phyloP scores from a whole-genome alignment of 1,140 invertebrate species.

The Brachionus sp. region DNA sequence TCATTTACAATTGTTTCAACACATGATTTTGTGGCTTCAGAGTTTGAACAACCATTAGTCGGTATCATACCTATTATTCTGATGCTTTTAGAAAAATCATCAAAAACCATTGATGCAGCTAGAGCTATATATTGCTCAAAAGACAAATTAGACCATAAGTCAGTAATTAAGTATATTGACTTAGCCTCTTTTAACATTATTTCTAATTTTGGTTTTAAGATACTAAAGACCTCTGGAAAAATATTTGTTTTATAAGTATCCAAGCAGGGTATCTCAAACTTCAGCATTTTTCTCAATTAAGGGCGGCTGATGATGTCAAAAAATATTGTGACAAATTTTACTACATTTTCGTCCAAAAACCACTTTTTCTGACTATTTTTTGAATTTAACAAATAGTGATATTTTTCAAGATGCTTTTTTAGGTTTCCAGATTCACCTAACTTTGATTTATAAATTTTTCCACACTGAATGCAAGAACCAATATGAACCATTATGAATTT shows the following conservation, averaged over 20 bases:
- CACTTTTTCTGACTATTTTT: background rate
- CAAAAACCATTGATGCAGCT: background rate
- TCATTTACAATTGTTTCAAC: background rate
- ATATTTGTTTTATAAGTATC: background rate
- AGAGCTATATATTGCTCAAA: background rate
- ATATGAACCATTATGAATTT: no score
- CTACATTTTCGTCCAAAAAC: background rate
- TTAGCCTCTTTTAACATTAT: background rate
- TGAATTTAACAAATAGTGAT: background rate
- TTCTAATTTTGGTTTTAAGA: background rate
- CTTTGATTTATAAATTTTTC: background rate
- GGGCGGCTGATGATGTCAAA: background rate
- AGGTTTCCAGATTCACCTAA: background rate
- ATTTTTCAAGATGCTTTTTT: background rate
- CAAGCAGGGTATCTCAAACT: background rate
- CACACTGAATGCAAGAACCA: background rate
- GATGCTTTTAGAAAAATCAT: background rate
- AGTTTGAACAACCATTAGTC: background rate
- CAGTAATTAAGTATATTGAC: background rate
- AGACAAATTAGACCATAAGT: slow-evolving; percentile 1
- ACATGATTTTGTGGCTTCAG: background rate
- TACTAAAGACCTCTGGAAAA: background rate
- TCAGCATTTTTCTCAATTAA: background rate
- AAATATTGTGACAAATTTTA: background rate
- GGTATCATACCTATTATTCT: slow-evolving; percentile 5